Percentiles rank a stretch among this genome's conserved stretches.
phyloP scores from a whole-genome alignment of 2,113 vertebrate genomes.

The Melanotaenia duboulayi region DNA sequence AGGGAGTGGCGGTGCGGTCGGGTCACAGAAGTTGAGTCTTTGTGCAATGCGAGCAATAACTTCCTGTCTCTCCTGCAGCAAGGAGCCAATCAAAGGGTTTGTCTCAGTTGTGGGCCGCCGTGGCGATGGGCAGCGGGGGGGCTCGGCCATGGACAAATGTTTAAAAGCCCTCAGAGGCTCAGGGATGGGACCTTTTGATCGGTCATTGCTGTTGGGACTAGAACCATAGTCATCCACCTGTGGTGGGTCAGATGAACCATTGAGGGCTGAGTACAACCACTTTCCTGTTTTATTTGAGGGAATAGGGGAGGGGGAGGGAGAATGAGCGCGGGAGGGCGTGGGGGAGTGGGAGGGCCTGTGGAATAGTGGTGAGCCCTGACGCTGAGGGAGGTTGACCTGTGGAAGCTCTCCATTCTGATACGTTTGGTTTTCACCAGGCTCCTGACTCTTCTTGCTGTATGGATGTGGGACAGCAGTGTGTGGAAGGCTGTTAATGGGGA shows the following conservation, averaged over 20 bases:
- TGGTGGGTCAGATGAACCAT: slow-evolving; percentile 81
- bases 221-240: slow-evolving; percentile 79
- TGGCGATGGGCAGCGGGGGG: slow-evolving; percentile 79
- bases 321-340: slow-evolving; percentile 77
- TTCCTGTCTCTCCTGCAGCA: slow-evolving; percentile 96
- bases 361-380: slow-evolving; percentile 81
- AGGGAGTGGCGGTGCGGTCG: slow-evolving; percentile 86
- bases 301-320: slow-evolving; percentile 66
- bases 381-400: slow-evolving; percentile 70
- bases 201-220: slow-evolving; percentile 72
- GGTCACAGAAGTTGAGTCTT: slow-evolving; percentile 95
- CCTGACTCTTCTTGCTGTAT: slow-evolving; percentile 65
- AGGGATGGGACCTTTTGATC: slow-evolving; percentile 74
- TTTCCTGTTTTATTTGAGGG: slow-evolving; percentile 84
- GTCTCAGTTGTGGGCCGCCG: slow-evolving; percentile 84
- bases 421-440: slow-evolving; percentile 45
- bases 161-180: slow-evolving; percentile 89
- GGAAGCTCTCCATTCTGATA: slow-evolving; percentile 78
- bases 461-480: slow-evolving; percentile 52
- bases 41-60: slow-evolving; percentile 98
- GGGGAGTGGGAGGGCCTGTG: slow-evolving; percentile 82
- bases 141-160: slow-evolving; percentile 86
- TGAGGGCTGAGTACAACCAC: slow-evolving; percentile 80
- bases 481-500: slow-evolving; percentile 71
- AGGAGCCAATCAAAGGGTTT: slow-evolving; percentile 93